These are phyloP conservation scores for Sorex maritimensis DNA, from an alignment of 2,797 vertebrate genomes.

Conservation along the genomic window DNA sequence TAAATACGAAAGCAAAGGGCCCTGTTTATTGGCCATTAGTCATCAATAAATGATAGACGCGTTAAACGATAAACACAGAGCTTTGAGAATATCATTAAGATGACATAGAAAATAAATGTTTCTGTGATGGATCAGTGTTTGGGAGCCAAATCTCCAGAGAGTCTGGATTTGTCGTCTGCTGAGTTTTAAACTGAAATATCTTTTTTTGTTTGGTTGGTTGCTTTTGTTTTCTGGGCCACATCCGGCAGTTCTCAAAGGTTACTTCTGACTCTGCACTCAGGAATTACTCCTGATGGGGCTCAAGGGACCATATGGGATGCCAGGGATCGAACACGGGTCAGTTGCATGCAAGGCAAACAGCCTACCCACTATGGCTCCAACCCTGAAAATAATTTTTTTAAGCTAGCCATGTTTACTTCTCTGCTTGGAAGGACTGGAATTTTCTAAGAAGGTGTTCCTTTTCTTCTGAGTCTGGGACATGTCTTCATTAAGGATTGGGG, in stretches of 20 bases:
- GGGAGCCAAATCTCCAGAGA: constrained; percentile 65
- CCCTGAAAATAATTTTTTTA: too few species aligned
- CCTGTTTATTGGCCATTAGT: constrained; percentile 70
- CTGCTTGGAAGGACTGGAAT: too few species aligned
- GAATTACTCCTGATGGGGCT: too few species aligned
- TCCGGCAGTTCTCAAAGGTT: too few species aligned
- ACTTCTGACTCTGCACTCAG: too few species aligned
- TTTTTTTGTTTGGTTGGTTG: not conserved
- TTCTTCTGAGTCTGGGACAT: constrained; percentile 16
- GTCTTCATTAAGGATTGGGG: not conserved
- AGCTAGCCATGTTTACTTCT: too few species aligned
- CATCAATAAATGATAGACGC: constrained; percentile 77
- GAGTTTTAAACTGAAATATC: constrained; percentile 66
- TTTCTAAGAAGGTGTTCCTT: too few species aligned
- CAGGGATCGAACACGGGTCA: too few species aligned
- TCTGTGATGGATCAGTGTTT: constrained; percentile 61
- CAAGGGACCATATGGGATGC: too few species aligned
- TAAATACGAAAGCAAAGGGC: constrained; percentile 71
- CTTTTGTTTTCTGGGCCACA: too few species aligned
- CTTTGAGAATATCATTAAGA: constrained; percentile 75
- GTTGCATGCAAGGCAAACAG: too few species aligned
- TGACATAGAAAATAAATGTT: constrained; percentile 80
- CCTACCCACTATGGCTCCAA: too few species aligned
- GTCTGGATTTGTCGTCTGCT: constrained; percentile 62
- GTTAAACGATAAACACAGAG: constrained; percentile 80